These are phyloP conservation scores for Hirundo rustica DNA, from an alignment of 2,797 vertebrate species.

Conservation along the genomic window DNA sequence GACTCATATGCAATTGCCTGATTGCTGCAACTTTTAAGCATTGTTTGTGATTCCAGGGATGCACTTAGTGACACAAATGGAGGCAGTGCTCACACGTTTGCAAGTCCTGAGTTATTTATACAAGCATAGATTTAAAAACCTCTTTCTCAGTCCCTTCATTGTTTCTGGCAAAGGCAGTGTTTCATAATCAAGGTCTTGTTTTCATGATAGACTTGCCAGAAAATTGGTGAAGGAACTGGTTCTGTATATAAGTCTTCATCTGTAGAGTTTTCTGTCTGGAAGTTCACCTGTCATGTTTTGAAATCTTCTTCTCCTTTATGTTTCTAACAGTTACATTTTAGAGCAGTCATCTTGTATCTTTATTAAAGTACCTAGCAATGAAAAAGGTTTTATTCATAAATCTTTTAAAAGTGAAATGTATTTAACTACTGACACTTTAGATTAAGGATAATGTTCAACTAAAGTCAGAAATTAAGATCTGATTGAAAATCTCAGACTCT, in stretches of 20 bases:
- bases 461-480: conserved; percentile 50
- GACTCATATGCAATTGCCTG: not conserved
- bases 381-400: not conserved
- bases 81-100: not conserved
- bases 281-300: not conserved
- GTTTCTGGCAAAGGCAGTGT: not conserved
- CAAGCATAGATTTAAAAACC: not conserved
- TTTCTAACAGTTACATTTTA: not conserved
- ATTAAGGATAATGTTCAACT: conserved; percentile 30
- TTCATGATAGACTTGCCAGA: not conserved
- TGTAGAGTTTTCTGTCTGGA: not conserved
- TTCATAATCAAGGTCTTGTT: not conserved
- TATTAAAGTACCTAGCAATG: not conserved
- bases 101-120: not conserved
- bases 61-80: not conserved
- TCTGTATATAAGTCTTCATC: not conserved
- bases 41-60: not conserved
- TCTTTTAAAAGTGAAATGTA: conserved; percentile 32
- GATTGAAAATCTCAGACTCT: not conserved
- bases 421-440: conserved; percentile 38
- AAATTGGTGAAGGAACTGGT: not conserved
- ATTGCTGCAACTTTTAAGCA: not conserved
- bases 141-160: not conserved
- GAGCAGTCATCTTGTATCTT: not conserved
- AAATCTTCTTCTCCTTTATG: not conserved